Conservation (phyloP, 2,113 vertebrate genomes). For the Halichoerus grypus region DNA sequence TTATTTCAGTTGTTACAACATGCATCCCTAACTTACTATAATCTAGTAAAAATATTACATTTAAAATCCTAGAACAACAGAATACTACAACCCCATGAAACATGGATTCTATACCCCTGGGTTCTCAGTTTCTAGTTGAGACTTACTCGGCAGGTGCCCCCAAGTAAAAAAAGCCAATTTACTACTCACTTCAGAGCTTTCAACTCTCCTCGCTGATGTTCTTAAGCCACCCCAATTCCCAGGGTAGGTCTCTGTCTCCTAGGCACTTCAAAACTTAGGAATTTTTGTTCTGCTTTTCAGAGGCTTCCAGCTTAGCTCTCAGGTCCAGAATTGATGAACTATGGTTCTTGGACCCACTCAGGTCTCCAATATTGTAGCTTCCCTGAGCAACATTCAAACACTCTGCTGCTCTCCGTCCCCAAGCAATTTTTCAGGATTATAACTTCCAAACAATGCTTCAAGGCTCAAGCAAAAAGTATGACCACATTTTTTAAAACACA, state of each 20-base stretch:
- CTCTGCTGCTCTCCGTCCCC: background rate
- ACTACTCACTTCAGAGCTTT: background rate
- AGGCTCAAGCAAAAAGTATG: background rate
- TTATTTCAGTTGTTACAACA: background rate
- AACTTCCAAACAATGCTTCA: background rate
- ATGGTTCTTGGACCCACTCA: background rate
- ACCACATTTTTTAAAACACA: background rate
- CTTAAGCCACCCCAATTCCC: background rate
- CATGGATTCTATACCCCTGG: background rate
- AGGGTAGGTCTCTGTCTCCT: background rate
- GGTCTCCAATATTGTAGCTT: background rate
- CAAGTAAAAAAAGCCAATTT: background rate
- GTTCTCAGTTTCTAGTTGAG: background rate
- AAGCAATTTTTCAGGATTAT: background rate
- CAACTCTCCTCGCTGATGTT: background rate
- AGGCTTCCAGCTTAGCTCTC: background rate
- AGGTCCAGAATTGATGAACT: background rate
- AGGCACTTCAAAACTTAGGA: background rate
- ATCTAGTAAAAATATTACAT: background rate
- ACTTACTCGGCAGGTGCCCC: background rate
- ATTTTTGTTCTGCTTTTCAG: background rate
- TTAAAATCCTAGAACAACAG: background rate
- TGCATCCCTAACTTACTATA: background rate
- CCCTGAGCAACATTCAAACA: background rate
- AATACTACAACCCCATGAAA: background rate